Evolutionary conservation across 2,113 vertebrate genomes (phyloP).

Genomic region (Entomyzon cyanotis): DNA sequence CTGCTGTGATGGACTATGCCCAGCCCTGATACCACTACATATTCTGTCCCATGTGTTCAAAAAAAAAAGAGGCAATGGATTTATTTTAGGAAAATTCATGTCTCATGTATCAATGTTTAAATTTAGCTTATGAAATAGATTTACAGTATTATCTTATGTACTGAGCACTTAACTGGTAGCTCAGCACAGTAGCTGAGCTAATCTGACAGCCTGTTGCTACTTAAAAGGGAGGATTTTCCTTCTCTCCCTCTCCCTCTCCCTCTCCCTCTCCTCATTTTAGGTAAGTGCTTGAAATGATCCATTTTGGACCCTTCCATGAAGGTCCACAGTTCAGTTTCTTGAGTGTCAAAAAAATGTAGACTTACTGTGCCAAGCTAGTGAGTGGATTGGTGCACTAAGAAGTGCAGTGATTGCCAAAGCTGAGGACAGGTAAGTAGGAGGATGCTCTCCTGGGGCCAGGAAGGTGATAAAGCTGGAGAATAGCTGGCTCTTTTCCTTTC

Average conservation of each 20-base stretch:
- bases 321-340: not conserved
- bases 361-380: not conserved
- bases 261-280: not conserved
- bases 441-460: not conserved
- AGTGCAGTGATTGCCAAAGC: not conserved
- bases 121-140: not conserved
- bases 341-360: not conserved
- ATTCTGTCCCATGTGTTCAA: not conserved
- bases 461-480: not conserved
- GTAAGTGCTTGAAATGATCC: not conserved
- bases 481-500: not conserved
- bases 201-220: not conserved
- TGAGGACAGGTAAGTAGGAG: not conserved
- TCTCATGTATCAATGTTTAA: not conserved
- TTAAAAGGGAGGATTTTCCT: not conserved
- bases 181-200: not conserved
- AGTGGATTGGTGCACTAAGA: not conserved
- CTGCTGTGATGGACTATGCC: not conserved
- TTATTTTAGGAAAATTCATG: not conserved
- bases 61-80: not conserved
- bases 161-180: not conserved
- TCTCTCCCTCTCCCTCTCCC: not conserved
- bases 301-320: not conserved
- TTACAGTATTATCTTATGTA: not conserved
- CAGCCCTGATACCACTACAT: not conserved